Evolutionary conservation across 2,888 invertebrate genomes (phyloP), one percentile per base, ranked within the genome.

Genomic region (Aphidius colemani): DNA sequence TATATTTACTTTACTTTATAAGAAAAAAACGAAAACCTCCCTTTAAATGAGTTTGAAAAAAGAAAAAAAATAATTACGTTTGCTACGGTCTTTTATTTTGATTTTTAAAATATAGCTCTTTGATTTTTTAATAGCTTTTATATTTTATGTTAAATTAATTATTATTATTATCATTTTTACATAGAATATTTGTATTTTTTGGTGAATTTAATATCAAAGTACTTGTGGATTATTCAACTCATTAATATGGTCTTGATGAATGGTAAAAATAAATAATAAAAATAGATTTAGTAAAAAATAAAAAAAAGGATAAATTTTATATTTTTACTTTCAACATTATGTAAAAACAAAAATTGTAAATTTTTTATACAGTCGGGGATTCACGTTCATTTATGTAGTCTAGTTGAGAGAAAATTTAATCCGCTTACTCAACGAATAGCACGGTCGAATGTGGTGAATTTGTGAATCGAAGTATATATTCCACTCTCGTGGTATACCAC

Each of bases 381-480:
- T 65, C 63, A 30, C 7, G 9, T 55, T 49, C 30, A 8, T 51
- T 9, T 40, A 44, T 53, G 56, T 44, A 63, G 60, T 43, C 46
- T 60, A 44, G 64, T 53, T 53, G 63, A 53, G 63, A 65, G 66
- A 67, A 66, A 66, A 68, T 69, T 74, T 76, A 75, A 76, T 77
- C 75, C 76, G 73, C 75, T 76, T 76, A 76, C 70, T 66, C 68
- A 65, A 64, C 67, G 18, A 56, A 67, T 69, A 64, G 69, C 61
- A 61, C 57, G 50, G 59, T 46, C 41, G 55, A 61, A 62, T 63
- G 66, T 11, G 65, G 62, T 49, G 61, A 44, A 61, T 55, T 57
- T 61, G 58, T 49, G 48, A 53, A 56, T 51, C 59, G 67, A 18
- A 63, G 67, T 62, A 49, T 61, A 53, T 60, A 58, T 64, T 59